Percentiles rank a stretch among this genome's conserved stretches.
Evolutionary conservation across 2,797 vertebrate genomes (phyloP).

Genomic region (Poecilia wingei): DNA sequence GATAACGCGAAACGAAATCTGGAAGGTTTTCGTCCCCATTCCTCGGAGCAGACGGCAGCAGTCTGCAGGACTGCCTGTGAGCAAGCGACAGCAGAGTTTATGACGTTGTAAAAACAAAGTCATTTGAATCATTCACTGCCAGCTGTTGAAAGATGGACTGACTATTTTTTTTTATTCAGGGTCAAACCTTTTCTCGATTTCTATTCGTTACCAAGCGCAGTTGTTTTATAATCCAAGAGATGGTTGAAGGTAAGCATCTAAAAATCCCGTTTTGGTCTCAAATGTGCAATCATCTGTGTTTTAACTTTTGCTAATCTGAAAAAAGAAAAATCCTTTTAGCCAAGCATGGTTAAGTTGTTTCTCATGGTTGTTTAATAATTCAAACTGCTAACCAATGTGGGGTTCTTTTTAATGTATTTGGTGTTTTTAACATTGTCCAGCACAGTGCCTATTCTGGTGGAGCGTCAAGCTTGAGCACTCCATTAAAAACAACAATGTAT

Average conservation of each 20-base stretch:
- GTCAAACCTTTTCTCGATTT: slow-evolving; percentile 48
- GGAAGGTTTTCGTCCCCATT: slow-evolving; percentile 26
- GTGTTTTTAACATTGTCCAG: slow-evolving; percentile 68
- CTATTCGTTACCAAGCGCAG: slow-evolving; percentile 52
- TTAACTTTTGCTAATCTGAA: slow-evolving; percentile 41
- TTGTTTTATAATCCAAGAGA: slow-evolving; percentile 53
- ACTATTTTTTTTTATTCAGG: slow-evolving; percentile 64
- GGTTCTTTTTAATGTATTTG: slow-evolving; percentile 23
- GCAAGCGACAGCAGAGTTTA: slow-evolving; percentile 38
- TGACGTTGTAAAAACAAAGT: slow-evolving; percentile 16
- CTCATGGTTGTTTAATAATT: slow-evolving; percentile 38
- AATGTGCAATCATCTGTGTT: slow-evolving; percentile 49
- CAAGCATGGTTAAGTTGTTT: slow-evolving; percentile 36
- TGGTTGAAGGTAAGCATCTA: slow-evolving; percentile 29
- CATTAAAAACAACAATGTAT: slow-evolving; percentile 56
- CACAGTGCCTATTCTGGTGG: slow-evolving; percentile 72
- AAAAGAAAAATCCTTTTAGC: slow-evolving; percentile 40
- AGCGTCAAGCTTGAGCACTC: slow-evolving; percentile 65
- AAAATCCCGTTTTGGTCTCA: slow-evolving; percentile 44
- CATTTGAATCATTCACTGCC: slow-evolving; percentile 70
- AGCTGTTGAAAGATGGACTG: slow-evolving; percentile 48
- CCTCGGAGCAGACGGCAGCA: slow-evolving; percentile 43
- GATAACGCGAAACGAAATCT: slow-evolving; percentile 27
- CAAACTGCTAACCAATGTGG: slow-evolving; percentile 34
- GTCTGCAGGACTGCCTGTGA: slow-evolving; percentile 34